Evolutionary conservation across 2,113 vertebrate species (phyloP).

Genomic region (Microcebus tavaratra): DNA sequence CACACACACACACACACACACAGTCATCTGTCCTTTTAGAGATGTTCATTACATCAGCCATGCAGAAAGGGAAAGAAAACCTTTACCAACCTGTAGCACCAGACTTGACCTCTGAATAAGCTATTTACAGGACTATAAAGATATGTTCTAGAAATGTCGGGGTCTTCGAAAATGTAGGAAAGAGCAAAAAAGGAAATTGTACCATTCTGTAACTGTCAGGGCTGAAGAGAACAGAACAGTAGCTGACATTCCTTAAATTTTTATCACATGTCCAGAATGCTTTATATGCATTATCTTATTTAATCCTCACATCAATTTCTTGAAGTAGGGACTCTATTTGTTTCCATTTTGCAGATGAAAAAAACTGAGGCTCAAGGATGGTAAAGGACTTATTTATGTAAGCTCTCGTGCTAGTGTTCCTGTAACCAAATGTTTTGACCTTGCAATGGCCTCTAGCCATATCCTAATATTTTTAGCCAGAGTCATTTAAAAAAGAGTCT

Average conservation of each 20-base stretch:
- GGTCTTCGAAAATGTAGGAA: background rate
- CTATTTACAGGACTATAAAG: background rate
- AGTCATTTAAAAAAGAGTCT: conserved; percentile 24
- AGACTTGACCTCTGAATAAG: background rate
- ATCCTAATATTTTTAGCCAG: conserved; percentile 51
- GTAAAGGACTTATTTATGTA: background rate
- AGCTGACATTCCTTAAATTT: background rate
- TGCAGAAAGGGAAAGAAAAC: background rate
- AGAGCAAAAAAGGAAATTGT: background rate
- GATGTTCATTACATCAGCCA: background rate
- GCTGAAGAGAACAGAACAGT: background rate
- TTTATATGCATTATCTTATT: background rate
- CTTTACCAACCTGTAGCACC: background rate
- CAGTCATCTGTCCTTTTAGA: background rate
- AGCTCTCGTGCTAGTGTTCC: background rate
- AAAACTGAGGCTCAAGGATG: background rate
- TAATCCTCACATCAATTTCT: background rate
- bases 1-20: background rate
- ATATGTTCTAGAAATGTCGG: background rate
- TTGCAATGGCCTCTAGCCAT: background rate
- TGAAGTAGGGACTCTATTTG: background rate
- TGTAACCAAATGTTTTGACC: background rate
- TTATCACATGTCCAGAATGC: background rate
- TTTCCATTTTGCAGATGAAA: background rate
- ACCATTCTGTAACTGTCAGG: background rate